A percentile compares a stretch with the other conserved stretches of the same genome.
Evolutionary conservation across 2,888 invertebrate species (phyloP).

Genomic region (Metalampra italica): DNA sequence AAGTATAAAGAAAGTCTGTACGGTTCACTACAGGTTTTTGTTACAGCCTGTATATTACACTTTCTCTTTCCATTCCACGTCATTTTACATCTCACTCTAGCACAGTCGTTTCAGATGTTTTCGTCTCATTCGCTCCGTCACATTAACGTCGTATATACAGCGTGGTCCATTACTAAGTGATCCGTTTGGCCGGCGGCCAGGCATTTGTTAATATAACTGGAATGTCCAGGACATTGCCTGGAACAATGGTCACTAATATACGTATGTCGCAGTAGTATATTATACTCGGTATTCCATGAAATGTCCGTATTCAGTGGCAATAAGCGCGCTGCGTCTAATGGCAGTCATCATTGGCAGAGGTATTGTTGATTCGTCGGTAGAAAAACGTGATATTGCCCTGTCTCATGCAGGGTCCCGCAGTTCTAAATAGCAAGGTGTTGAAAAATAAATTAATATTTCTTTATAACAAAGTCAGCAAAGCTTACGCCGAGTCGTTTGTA

Average conservation of each 20-base stretch:
- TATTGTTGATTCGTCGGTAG: neutral
- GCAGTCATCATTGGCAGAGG: neutral
- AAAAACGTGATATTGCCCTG: no score
- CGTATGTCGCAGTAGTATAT: neutral
- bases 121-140: neutral
- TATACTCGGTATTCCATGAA: neutral
- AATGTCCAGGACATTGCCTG: slow-evolving; percentile 15
- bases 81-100: neutral
- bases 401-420: no score
- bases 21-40: neutral
- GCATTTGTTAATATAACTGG: slow-evolving; percentile 29
- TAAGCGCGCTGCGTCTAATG: no score
- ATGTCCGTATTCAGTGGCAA: neutral
- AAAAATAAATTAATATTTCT: no score
- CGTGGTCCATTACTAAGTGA: slow-evolving; percentile 5
- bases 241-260: slow-evolving; percentile 18
- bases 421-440: no score
- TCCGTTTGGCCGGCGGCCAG: slow-evolving; percentile 28
- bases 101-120: neutral
- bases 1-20: no score
- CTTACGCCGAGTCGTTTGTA: no score
- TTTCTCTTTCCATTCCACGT: neutral
- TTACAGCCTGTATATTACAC: neutral
- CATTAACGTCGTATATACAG: slow-evolving; percentile 4
- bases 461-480: no score